Evolutionary conservation across 2,888 invertebrate species (phyloP).

Genomic region (Sesia apiformis): DNA sequence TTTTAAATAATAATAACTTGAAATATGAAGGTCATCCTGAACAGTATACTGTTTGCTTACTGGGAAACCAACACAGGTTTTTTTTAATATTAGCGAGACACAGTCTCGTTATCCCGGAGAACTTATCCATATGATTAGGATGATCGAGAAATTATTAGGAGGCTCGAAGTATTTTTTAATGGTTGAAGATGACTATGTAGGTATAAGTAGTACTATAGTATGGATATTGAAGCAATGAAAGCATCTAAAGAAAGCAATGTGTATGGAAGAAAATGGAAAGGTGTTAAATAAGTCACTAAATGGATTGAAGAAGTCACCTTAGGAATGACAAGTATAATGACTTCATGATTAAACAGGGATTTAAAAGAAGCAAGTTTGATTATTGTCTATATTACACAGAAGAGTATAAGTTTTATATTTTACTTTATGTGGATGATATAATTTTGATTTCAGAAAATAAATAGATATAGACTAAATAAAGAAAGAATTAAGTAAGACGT

Average conservation of each 20-base stretch:
- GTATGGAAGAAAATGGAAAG: neutral
- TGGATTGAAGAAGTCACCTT: neutral
- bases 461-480: constrained; percentile 1
- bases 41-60: neutral
- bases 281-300: neutral
- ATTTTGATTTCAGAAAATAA: neutral
- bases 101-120: neutral
- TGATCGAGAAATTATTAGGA: neutral
- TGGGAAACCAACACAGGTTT: neutral
- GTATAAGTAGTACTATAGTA: neutral
- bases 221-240: neutral
- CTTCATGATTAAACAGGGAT: neutral
- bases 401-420: constrained; percentile 1
- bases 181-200: neutral
- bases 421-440: neutral
- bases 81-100: neutral
- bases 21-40: neutral
- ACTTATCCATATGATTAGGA: neutral
- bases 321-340: neutral
- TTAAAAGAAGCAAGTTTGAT: neutral
- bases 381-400: neutral
- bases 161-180: neutral
- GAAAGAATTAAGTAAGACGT: neutral
- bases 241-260: neutral
- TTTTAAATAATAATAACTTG: neutral